Evolutionary conservation across 2,113 vertebrate genomes (phyloP), one percentile per base, ranked within the genome.

Genomic region (Nothobranchius kuhntae): DNA sequence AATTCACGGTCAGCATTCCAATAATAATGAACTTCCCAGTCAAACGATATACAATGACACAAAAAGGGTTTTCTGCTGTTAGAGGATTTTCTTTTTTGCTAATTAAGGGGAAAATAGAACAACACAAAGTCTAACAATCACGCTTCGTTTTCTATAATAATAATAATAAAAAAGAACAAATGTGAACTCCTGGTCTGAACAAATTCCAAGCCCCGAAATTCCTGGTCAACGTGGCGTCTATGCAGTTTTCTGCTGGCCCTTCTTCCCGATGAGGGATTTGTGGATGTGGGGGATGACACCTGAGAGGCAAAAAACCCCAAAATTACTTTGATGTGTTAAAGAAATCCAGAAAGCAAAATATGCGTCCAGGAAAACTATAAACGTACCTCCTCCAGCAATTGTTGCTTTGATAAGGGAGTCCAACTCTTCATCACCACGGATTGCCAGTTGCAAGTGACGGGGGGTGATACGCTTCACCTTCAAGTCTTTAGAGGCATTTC

Each of bases 271-370:
- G 86, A 99, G 94, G 84, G 98, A 99, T 92, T 99, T 99, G 91
- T 99, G 98, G 92, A 99, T 99, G 88, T 99, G 98, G 47, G 98
- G 98, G 83, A 99, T 99, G 75, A 99, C 96, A 89, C 97, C 97
- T 99, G 82, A 15, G 86, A 68, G 1, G 61, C 30, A 9, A 52
- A 7, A 53, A 21, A 52, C 6, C 38, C n/a, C 4, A 26, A 51
- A 42, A 30, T 30, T 30, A 30, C 30, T 30, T 30, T 4, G 5
- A 40, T 17, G 7, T 10, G 30, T 13, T 0, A 3, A n/a, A 4
- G 15, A 21, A 21, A 21, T 21, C 21, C 21, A 21, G 21, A 38
- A 40, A n/a, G 1, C 30, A n/a, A 10, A 45, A 11, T 12, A 45
- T 42, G 4, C 40, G 13, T 11, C 9, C 44, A 45, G 3, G 1